Evolutionary conservation across 2,113 vertebrate genomes (phyloP), one percentile per base, ranked within the genome.

Genomic region (Bettongia penicillata): DNA sequence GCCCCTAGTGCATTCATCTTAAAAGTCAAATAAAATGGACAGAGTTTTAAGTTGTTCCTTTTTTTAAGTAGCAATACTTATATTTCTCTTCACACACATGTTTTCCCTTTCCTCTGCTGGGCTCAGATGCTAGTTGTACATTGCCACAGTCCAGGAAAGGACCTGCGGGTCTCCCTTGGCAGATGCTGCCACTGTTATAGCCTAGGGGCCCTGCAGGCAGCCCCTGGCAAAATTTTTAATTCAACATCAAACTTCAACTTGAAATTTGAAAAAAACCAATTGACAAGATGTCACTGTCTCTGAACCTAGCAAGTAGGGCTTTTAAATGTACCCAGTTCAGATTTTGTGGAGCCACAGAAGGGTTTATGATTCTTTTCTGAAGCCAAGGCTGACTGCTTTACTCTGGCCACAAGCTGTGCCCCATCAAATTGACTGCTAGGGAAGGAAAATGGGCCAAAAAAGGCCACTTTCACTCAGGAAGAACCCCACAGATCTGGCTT

Each of bases 151-250:
- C 97, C 93, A 2, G 97, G 97, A 96, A 92, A 95, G 98, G 98
- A 96, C 92, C 96, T 95, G 96, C 95, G 99, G 98, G 98, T 98
- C 98, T 99, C 99, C 98, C 98, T 96, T 0, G 96, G 99, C 99
- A 99, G 99, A 99, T 99, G 99, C 98, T 98, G 98, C 97, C 98
- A 97, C 98, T 97, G 97, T 99, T 98, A 98, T 94, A 99, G 99
- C 98, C 97, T 94, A 93, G 96, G 98, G 98, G 99, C 99, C 99
- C 99, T 98, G 99, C 99, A 99, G 99, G 98, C 98, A 99, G 99
- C 99, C 99, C 94, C 98, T 98, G 99, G 99, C 99, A 98, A 99
- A 98, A 98, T 97, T 98, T 99, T 98, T 98, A 99, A 99, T 99
- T 99, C 97, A 97, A 98, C 99, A 98, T 99, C 98, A 98, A 97